These are phyloP conservation scores for Mallateleia sp. DNA, from an alignment of 2,888 invertebrate genomes.

Conservation along the genomic window DNA sequence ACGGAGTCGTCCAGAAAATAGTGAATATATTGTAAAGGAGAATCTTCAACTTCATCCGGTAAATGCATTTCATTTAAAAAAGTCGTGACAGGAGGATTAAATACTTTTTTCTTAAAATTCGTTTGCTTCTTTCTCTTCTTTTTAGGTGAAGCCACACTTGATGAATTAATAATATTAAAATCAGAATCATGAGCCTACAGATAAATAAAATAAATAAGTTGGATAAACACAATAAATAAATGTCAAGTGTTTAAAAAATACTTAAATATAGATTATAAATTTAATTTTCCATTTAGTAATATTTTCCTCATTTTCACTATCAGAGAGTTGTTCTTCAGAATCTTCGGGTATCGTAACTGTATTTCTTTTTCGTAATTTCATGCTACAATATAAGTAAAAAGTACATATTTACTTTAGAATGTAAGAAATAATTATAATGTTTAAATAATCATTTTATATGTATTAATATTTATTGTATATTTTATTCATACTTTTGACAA, in stretches of 20 bases:
- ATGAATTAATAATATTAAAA: background rate
- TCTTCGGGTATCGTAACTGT: too few relatives aligned
- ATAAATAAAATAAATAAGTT: constrained; percentile 2
- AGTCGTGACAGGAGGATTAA: background rate
- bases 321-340: too few relatives aligned
- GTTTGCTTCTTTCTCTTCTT: background rate
- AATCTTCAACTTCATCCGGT: constrained; percentile 8
- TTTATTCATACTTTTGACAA: too few relatives aligned
- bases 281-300: background rate
- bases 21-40: constrained; percentile 25
- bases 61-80: background rate
- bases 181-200: background rate
- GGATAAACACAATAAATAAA: background rate
- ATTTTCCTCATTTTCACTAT: too few relatives aligned
- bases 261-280: background rate
- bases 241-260: constrained; percentile 2
- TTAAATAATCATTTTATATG: too few relatives aligned
- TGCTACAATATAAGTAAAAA: too few relatives aligned
- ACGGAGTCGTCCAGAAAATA: constrained; percentile 24
- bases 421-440: too few relatives aligned
- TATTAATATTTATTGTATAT: too few relatives aligned
- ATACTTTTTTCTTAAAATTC: background rate
- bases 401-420: too few relatives aligned
- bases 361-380: too few relatives aligned
- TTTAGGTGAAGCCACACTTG: background rate